Base-by-base conservation (phyloP, 1,140 invertebrate species). In the Tachypleus tridentatus region DNA sequence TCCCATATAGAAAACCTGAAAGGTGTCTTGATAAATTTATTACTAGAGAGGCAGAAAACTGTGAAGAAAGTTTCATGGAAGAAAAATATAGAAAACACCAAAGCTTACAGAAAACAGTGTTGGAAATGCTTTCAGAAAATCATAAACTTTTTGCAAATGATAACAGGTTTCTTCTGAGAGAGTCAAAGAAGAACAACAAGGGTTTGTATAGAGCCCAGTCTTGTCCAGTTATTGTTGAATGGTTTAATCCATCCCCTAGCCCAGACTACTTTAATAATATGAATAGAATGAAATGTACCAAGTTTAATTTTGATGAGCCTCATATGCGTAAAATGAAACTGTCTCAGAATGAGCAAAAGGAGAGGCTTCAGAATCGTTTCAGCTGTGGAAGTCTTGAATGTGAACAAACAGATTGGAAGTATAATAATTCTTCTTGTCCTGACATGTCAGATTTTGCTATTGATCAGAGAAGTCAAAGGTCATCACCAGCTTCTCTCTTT, bases 311-410 rank as follows among this genome's bases (percentile, higher is more conserved):
- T 49, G 4, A 11, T 10, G 11, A 10, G 1, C 11, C 66, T 1
- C 64, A 61, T 49, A 61, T 64, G 2, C 51, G 68, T 9, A 61
- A 61, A n/a, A 57, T 63, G 5, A 9, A 58, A 52, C 3, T 48
- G 4, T 60, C 4, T 9, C 8, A 11, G 50, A 49, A 48, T 29
- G 59, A 64, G 54, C 52, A 51, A 4, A 58, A 49, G 52, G 63
- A 60, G 8, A 67, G 65, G 11, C 61, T 53, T 8, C n/a, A 58
- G 11, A 69, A 69, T n/a, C 62, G 68, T 48, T 69, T 67, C 61
- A 69, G 68, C 49, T 69, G 68, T 49, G 67, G 68, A n/a, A 69
- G 63, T 29, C 60, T 69, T 50, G 68, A 69, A 49, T 65, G 64
- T 49, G 63, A 57, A 51, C 63, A 67, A 7, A 60, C 59, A 49